These are phyloP conservation scores for Enteromius viviparus DNA, from an alignment of 2,797 vertebrate genomes.

Conservation along the genomic window DNA sequence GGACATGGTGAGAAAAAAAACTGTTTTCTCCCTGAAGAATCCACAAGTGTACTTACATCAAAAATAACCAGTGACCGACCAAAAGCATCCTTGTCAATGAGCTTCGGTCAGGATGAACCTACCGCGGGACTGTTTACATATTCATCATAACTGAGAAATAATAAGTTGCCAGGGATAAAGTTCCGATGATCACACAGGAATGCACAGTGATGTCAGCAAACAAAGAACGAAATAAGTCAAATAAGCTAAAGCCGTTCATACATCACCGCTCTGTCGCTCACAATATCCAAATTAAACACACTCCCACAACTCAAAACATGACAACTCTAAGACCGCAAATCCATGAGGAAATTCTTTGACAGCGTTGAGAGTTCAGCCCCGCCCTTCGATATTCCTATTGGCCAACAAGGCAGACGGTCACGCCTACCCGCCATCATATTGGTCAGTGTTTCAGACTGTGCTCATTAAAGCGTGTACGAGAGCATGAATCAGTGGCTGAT, in stretches of 20 bases:
- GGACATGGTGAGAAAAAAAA: constrained; percentile 88
- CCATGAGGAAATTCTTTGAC: constrained; percentile 48
- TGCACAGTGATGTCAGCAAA: not conserved
- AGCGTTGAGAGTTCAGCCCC: constrained; percentile 3
- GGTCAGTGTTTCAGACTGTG: not conserved
- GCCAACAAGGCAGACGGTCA: not conserved
- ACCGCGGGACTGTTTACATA: not conserved
- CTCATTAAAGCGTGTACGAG: constrained; percentile 13
- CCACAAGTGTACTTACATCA: not conserved
- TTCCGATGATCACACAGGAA: not conserved
- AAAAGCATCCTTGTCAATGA: not conserved
- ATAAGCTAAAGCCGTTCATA: not conserved
- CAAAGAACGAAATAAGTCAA: not conserved
- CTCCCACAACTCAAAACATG: constrained; percentile 29
- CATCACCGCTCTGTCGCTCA: constrained; percentile 1
- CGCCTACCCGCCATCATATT: constrained; percentile 15
- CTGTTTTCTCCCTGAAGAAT: not conserved
- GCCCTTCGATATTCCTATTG: constrained; percentile 45
- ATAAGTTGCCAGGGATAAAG: not conserved
- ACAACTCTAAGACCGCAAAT: constrained; percentile 2
- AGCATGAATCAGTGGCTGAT: constrained; percentile 42
- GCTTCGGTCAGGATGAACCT: not conserved
- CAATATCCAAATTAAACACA: constrained; percentile 8
- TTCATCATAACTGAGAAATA: constrained; percentile 3
- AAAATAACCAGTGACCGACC: not conserved